Evolutionary conservation across 1,140 invertebrate genomes (phyloP).

Genomic region (Drosophila eugracilis): DNA sequence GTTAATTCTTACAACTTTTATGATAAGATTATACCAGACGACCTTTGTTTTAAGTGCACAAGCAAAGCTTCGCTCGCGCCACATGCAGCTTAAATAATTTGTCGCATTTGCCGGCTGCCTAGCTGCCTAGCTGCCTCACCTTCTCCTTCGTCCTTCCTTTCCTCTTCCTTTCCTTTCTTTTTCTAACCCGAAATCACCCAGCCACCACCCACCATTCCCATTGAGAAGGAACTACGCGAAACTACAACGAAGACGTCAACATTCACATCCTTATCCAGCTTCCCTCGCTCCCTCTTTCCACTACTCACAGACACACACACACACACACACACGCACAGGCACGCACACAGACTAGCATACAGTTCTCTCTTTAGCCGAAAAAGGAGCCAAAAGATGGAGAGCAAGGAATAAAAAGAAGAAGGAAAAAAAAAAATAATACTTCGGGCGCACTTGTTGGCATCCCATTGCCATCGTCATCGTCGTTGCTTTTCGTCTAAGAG

Average conservation of each 20-base stretch:
- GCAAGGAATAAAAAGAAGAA: conserved; percentile 31
- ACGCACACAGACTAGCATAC: conserved; percentile 1
- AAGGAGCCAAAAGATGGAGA: conserved; percentile 21
- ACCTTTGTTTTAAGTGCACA: neutral
- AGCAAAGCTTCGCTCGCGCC: conserved; percentile 15
- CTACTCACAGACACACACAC: conserved; percentile 1
- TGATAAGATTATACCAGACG: too few relatives aligned
- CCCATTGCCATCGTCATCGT: conserved; percentile 31
- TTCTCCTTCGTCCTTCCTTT: neutral
- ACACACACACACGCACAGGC: conserved; percentile 1
- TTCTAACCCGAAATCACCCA: neutral
- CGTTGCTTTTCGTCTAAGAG: conserved; percentile 58
- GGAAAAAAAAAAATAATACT: conserved; percentile 41
- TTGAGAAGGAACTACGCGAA: conserved; percentile 46
- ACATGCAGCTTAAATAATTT: conserved; percentile 78
- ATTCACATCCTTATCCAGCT: conserved; percentile 40
- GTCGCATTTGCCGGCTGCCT: conserved; percentile 59
- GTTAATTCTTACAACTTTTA: too few relatives aligned
- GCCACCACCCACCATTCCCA: neutral
- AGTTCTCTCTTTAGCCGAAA: conserved; percentile 3
- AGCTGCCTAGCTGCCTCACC: neutral
- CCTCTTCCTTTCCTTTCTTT: neutral
- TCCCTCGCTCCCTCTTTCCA: neutral
- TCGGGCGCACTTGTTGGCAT: conserved; percentile 78
- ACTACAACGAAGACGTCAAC: conserved; percentile 76